Base-by-base conservation (phyloP, 1,140 invertebrate species). In the Proctacanthus coquilletti region DNA sequence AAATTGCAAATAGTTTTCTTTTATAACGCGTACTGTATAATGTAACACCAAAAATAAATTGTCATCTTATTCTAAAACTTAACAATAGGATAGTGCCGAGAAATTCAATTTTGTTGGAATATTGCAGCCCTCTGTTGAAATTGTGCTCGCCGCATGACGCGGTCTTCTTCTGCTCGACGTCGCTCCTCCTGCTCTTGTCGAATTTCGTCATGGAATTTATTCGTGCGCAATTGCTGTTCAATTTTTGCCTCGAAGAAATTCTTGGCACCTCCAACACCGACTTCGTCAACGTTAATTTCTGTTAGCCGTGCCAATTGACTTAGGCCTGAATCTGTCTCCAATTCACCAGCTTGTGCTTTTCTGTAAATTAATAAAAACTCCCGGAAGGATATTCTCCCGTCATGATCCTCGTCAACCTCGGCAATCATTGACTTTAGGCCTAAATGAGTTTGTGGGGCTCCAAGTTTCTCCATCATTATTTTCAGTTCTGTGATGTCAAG, bases 401-500 rank as follows among this genome's bases (percentile, higher is more conserved):
- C 89, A 15, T 74, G 62, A 53, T 95, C 89, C 61, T 92, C 88
- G 53, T 94, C 89, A 11, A 94, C 83, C 64, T 89, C 84, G 40
- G 81, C 72, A 46, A 96, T 95, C 91, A 96, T 96, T 21, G 75
- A 76, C 56, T 95, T 95, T 5, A 96, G 68, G 0, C 82, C 84
- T 3, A 96, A 63, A 64, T 96, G 91, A 6, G 91, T 96, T 61
- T 95, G 91, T 10, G 89, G 88, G 8, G 83, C 87, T 14, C 83
- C 86, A n/a, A 96, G 63, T 32, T 85, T 82, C 59, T 96, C 91
- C 91, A 95, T 96, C 88, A 95, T 94, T 9, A 77, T 63, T 59
- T 96, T 96, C 30, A 96, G 60, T 57, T 96, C 89, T 29, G 71
- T 71, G 29, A 95, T 61, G 62, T 89, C 85, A 37, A 96, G 70